phyloP scores from a whole-genome alignment of 2,888 invertebrate genomes.

The Sinopyrophorus schimmeli region DNA sequence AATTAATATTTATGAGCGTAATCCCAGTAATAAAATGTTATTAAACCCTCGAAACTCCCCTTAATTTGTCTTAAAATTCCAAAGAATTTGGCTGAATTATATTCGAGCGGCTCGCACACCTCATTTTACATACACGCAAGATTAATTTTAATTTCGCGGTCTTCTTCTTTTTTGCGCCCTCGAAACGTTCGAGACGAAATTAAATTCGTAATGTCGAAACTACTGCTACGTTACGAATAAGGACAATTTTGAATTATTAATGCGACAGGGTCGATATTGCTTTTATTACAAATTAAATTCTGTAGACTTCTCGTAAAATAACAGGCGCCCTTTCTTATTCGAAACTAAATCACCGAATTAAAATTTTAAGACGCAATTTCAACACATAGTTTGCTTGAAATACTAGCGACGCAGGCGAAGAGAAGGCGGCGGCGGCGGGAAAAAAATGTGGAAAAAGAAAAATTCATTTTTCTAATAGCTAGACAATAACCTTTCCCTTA shows the following conservation, averaged over 20 bases:
- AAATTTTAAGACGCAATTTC: too few species aligned
- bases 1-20: constrained; percentile 25
- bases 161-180: constrained; percentile 3
- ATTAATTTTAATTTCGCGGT: constrained; percentile 17
- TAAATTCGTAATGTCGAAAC: constrained; percentile 3
- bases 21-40: constrained; percentile 21
- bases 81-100: constrained; percentile 20
- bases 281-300: not conserved
- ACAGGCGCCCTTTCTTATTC: too few species aligned
- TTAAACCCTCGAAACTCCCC: constrained; percentile 17
- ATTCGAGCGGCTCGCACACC: constrained; percentile 9
- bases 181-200: constrained; percentile 3
- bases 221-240: not conserved
- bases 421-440: too few species aligned
- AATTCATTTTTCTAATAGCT: too few species aligned
- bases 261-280: not conserved
- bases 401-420: too few species aligned
- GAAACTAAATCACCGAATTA: too few species aligned
- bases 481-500: too few species aligned
- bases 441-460: too few species aligned
- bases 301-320: not conserved
- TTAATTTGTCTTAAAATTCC: constrained; percentile 20
- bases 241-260: constrained; percentile 6
- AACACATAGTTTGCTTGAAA: too few species aligned
- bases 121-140: constrained; percentile 18